Evolutionary conservation across 2,113 vertebrate genomes (phyloP), one percentile per base, ranked within the genome.

Genomic region (Alexandromys fortis): DNA sequence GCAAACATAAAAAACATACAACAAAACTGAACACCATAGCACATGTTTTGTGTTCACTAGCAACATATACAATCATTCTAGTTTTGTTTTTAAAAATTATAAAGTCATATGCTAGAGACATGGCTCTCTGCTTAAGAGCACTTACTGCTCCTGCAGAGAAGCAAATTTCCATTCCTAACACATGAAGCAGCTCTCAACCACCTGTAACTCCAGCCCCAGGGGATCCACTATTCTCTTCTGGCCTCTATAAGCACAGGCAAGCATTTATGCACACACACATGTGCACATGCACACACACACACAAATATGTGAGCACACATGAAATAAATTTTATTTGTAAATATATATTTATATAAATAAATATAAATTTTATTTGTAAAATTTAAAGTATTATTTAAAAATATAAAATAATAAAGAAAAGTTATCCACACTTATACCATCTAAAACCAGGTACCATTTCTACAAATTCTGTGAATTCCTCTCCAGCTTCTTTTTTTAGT

Each of bases 291-390:
- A 61, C 47, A 49, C 35, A 82, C n/a, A 82, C 58, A 85, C n/a
- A 63, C 12, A 17, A 30, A 45, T 22, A 67, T 30, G 7, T 3
- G 26, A 28, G 55, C 14, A 28, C 35, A 13, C 38, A 26, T 19
- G 33, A 63, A 65, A 17, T 72, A 42, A 75, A 38, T 81, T 88
- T 68, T 58, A 86, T 92, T 85, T 79, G 35, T 94, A 76, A 86
- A 90, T 65, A 28, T 65, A 65, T 65, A 30, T 30, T 6, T 70
- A 17, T 70, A 70, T 70, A 7, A 42, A 16, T 63, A 63, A 85
- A 17, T 72, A 47, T 24, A 55, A 82, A 38, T 79, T 81, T 70
- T 70, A 87, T 92, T 89, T 81, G 30, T 94, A 77, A 87, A 90
- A 28, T 90, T 86, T 49, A 94, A 87, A 75, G 65, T 38, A 3